Base-by-base conservation (phyloP, 2,797 vertebrate genomes). In the Thalassophryne amazonica region DNA sequence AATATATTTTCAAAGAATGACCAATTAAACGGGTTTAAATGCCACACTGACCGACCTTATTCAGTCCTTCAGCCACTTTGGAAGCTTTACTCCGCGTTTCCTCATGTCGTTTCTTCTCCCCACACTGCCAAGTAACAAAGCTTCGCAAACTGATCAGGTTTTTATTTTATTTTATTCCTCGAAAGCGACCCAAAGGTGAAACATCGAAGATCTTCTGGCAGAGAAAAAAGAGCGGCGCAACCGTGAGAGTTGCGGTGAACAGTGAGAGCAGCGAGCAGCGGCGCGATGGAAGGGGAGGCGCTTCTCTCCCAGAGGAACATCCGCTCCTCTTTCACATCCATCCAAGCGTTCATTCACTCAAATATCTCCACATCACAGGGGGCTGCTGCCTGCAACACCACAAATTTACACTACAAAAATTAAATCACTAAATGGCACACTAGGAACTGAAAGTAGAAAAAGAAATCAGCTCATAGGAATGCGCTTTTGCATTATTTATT, bases 201-300 rank as follows among this genome's bases (percentile, higher is more conserved):
- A 37, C 34, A 19, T 3, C 9, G 35, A 19, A 30, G 47, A 34
- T 35, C 54, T 36, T 12, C 30, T 15, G 17, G 10, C 36, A 28
- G n/a, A n/a, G n/a, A 53, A 33, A 40, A 33, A 35, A 39, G 21
- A 46, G 39, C 59, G 1, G 5, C 29, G 36, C 57, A 17, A 65
- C 35, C 54, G 32, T 10, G 19, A 4, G 66, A 78, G 69, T 64
- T 64, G 38, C 61, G 65, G 34, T n/a, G 21, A 35, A 65, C 59
- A 60, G 68, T 61, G 79, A 64, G 24, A 46, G 67, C 60, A 63
- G 76, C 30, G 69, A 71, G 66, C 80, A 64, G 21, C 49, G 48
- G 62, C 69, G 81, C 80, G 76, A 56, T 87, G 87, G 86, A 89
- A 90, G 90, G 89, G 87, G 88, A 89, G 87, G 82, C 4, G 73